These are phyloP conservation scores for Aporophyla nigra DNA, from an alignment of 2,888 invertebrate species.

Conservation along the genomic window DNA sequence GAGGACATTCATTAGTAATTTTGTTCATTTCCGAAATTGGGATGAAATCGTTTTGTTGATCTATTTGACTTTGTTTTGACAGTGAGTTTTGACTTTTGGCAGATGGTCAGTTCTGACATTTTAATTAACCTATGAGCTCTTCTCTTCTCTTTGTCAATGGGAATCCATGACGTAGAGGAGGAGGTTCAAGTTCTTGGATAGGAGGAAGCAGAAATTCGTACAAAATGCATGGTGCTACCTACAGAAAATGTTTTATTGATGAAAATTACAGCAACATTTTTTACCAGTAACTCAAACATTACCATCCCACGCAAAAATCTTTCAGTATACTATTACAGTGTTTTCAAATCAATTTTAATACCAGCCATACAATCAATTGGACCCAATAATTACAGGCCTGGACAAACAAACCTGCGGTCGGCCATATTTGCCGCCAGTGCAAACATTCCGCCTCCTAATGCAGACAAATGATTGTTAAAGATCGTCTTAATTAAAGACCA, in stretches of 20 bases:
- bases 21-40: constrained; percentile 51
- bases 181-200: neutral
- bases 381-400: constrained; percentile 53
- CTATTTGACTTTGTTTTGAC: neutral
- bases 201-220: too few relatives aligned
- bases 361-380: constrained; percentile 19
- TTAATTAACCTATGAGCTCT: neutral
- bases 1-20: constrained; percentile 71
- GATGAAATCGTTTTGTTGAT: constrained; percentile 14
- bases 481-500: constrained; percentile 68
- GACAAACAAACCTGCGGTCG: neutral
- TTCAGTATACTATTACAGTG: neutral
- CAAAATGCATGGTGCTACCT: too few relatives aligned
- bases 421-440: constrained; percentile 5
- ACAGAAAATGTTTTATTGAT: too few relatives aligned
- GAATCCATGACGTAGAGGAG: too few relatives aligned
- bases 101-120: constrained; percentile 11
- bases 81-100: neutral
- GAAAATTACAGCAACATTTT: neutral
- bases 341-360: constrained; percentile 33
- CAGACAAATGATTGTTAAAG: constrained; percentile 69
- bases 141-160: neutral
- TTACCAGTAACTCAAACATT: neutral
- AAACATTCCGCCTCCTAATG: constrained; percentile 54
- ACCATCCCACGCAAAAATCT: neutral